Conservation (phyloP, 2,113 vertebrate species). For the Hippocampus zosterae region DNA sequence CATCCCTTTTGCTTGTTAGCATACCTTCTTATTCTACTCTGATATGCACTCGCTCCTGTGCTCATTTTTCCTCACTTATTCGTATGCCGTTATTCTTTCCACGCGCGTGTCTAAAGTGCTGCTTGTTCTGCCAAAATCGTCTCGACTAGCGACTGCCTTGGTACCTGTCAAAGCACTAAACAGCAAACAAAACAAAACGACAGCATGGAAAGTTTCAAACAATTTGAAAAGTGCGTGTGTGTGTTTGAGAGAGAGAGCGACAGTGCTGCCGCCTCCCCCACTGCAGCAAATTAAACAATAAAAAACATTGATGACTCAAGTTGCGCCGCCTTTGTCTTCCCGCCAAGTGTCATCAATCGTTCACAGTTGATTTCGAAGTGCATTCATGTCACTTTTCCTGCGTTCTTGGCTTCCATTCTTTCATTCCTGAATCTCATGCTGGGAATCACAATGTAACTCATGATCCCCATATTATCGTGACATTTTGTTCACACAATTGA, state of each 20-base stretch:
- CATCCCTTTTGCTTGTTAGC: slow-evolving; percentile 17
- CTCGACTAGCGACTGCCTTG: slow-evolving; percentile 15
- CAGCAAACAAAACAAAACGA: slow-evolving; percentile 21
- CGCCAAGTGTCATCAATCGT: slow-evolving; percentile 30
- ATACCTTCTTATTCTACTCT: slow-evolving; percentile 11
- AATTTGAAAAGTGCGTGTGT: slow-evolving; percentile 9
- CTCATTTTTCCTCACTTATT: slow-evolving; percentile 14
- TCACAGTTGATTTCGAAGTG: slow-evolving; percentile 14
- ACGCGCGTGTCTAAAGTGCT: not conserved
- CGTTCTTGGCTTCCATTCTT: not conserved
- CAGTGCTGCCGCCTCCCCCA: slow-evolving; percentile 39
- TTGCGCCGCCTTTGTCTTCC: slow-evolving; percentile 19
- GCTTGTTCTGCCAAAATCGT: slow-evolving; percentile 10
- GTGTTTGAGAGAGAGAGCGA: not conserved
- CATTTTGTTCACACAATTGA: too few relatives aligned
- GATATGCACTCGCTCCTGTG: slow-evolving; percentile 18
- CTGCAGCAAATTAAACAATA: slow-evolving; percentile 44
- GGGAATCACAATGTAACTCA: not conserved
- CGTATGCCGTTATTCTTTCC: slow-evolving; percentile 15
- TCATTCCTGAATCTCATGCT: not conserved
- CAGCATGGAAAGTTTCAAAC: slow-evolving; percentile 38
- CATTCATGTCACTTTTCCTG: not conserved
- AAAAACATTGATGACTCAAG: slow-evolving; percentile 37
- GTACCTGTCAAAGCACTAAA: slow-evolving; percentile 40
- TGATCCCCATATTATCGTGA: too few relatives aligned